Conservation (phyloP, 2,888 invertebrate species). For the Girardia tigrina region DNA sequence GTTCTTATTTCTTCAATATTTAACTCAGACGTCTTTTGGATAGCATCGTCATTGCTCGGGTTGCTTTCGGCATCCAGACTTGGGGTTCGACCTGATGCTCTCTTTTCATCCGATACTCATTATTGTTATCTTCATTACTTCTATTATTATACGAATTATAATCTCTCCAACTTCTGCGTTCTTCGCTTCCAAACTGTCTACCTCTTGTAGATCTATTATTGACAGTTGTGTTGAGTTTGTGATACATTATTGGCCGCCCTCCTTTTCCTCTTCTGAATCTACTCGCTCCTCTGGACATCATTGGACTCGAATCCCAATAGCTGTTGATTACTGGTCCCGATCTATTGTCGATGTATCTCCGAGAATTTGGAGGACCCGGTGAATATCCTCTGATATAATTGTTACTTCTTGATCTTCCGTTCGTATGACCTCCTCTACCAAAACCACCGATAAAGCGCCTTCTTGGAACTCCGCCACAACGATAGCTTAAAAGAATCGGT, state of each 20-base stretch:
- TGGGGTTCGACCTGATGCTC: slow-evolving; percentile 6
- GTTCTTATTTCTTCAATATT: slow-evolving; percentile 10
- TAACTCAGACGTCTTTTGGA: slow-evolving; percentile 20
- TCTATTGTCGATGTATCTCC: neutral
- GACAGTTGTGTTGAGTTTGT: neutral
- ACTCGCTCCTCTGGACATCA: neutral
- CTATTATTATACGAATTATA: slow-evolving; percentile 23
- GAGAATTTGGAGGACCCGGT: neutral
- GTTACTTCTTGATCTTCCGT: neutral
- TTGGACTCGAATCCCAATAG: neutral
- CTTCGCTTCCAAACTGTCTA: neutral
- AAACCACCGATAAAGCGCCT: neutral
- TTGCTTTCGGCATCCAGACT: slow-evolving; percentile 20
- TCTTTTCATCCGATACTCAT: slow-evolving; percentile 23
- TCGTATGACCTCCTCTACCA: neutral
- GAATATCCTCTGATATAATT: neutral
- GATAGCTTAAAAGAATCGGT: neutral
- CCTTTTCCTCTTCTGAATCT: neutral
- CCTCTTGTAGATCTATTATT: slow-evolving; percentile 5
- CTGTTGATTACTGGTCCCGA: neutral
- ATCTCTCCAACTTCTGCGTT: slow-evolving; percentile 8
- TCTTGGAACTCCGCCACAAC: slow-evolving; percentile 13
- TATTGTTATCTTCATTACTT: neutral
- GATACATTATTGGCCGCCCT: slow-evolving; percentile 6
- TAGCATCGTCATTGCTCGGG: slow-evolving; percentile 19